Evolutionary conservation across 2,797 vertebrate species (phyloP), one percentile per base, ranked within the genome.

Genomic region (Enteromius viviparus): DNA sequence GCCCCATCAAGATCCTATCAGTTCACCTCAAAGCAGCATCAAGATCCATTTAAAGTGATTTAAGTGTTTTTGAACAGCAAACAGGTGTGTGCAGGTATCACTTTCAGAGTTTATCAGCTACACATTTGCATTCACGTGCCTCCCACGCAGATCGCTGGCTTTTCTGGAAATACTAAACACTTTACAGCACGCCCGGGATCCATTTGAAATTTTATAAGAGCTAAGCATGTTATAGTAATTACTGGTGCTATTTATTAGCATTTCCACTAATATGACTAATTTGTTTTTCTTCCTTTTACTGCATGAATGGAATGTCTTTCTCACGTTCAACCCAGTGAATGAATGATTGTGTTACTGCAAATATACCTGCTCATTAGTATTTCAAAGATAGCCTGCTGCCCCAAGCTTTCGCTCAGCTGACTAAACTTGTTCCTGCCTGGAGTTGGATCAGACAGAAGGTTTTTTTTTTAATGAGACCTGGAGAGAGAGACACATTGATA

Each of bases 401-500:
- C 90, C 91, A 87, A 92, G 93, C 92, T 88, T 89, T 87, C 87
- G 86, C 91, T 92, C 90, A 88, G 45, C 86, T 91, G 92, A 93
- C 88, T 92, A 87, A 93, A 93, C 95, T 92, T 92, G 94, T 93
- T 94, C 89, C 88, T 94, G 92, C 87, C 87, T 96, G 95, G 94
- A 94, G 83, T 86, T 87, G 91, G 85, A 94, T 96, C 95, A 96
- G 95, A 93, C 89, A 66, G 86, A 85, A 82, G 78, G 80, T 92
- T 93, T 51, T 53, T 89, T 93, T 89, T 92, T n/a, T n/a, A n/a
- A 91, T 89, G 92, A 89, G 74, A 78, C 78, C 84, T 86, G 85
- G 86, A 85, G 87, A 75, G 70, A 70, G 42, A 87, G 21, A 80
- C 53, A 81, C 51, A 23, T 40, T 68, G 29, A 64, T 60, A 86